Percentiles rank a stretch among this genome's conserved stretches.
These are phyloP conservation scores for Trogon surrucura DNA, from an alignment of 2,113 vertebrate genomes.

Conservation along the genomic window DNA sequence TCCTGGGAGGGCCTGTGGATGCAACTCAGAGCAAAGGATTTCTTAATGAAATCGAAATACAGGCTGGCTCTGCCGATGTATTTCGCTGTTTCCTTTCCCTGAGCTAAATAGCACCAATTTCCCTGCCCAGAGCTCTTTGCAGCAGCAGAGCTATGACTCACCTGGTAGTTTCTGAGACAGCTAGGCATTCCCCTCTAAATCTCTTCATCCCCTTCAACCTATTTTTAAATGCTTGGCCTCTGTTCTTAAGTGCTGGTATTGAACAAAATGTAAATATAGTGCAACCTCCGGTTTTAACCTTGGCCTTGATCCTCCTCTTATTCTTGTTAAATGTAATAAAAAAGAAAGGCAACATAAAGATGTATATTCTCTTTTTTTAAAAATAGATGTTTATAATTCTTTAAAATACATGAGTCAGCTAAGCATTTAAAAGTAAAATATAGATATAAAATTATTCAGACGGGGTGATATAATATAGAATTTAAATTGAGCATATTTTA, in stretches of 20 bases:
- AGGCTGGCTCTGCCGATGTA: neutral
- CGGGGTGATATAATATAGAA: conserved; percentile 50
- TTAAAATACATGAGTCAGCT: conserved; percentile 61
- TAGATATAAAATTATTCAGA: conserved; percentile 71
- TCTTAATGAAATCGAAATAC: neutral
- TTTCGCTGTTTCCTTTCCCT: neutral
- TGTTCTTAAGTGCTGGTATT: conserved; percentile 45
- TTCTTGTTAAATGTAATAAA: conserved; percentile 56
- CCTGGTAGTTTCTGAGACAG: conserved; percentile 53
- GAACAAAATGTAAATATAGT: conserved; percentile 61
- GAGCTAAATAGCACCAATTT: neutral
- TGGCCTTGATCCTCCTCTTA: conserved; percentile 28
- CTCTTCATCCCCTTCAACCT: conserved; percentile 61
- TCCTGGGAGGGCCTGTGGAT: neutral
- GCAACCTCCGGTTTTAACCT: conserved; percentile 39
- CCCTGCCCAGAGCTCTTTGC: neutral
- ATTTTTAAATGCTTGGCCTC: conserved; percentile 60
- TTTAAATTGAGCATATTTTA: conserved; percentile 70
- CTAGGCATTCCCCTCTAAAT: conserved; percentile 63
- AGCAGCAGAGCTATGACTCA: conserved; percentile 22
- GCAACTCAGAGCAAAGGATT: neutral
- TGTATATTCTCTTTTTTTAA: conserved; percentile 2
- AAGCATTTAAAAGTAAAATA: conserved; percentile 73
- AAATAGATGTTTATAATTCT: conserved; percentile 37
- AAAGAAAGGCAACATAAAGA: conserved; percentile 50